Evolutionary conservation across 2,888 invertebrate species (phyloP).

Genomic region (Lysandra coridon): DNA sequence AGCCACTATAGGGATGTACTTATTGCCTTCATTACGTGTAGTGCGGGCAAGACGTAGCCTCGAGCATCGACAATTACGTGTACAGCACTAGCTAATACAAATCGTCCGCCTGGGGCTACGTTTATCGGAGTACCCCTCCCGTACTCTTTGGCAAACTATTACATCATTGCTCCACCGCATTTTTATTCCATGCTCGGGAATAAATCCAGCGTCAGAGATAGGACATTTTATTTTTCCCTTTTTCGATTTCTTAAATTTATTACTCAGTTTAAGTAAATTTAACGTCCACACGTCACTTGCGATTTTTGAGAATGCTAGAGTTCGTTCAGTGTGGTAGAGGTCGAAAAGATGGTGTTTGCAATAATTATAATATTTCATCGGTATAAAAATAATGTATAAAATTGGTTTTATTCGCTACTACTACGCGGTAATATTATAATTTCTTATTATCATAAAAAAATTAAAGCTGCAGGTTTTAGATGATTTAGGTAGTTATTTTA

Average conservation of each 20-base stretch:
- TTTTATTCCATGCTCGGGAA: slow-evolving; percentile 48
- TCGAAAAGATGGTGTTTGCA: too few relatives aligned
- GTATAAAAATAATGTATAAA: too few relatives aligned
- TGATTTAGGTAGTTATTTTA: too few relatives aligned
- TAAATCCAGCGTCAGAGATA: slow-evolving; percentile 47
- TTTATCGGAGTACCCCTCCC: slow-evolving; percentile 60
- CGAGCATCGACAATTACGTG: slow-evolving; percentile 75
- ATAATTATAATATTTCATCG: too few relatives aligned
- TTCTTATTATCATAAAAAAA: too few relatives aligned
- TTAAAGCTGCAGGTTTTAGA: too few relatives aligned
- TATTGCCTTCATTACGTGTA: slow-evolving; percentile 57
- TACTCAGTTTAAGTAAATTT: slow-evolving; percentile 24
- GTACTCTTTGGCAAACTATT: slow-evolving; percentile 64
- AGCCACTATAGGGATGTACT: slow-evolving; percentile 38
- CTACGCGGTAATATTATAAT: too few relatives aligned
- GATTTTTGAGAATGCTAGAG: background rate
- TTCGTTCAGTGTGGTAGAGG: too few relatives aligned
- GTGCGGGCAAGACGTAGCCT: slow-evolving; percentile 61
- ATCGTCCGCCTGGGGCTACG: slow-evolving; percentile 73
- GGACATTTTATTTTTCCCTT: slow-evolving; percentile 39
- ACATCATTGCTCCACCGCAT: slow-evolving; percentile 59
- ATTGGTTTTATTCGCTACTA: too few relatives aligned
- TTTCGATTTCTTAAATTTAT: slow-evolving; percentile 26
- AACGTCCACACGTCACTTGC: slow-evolving; percentile 11
- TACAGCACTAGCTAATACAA: slow-evolving; percentile 77